Conservation (phyloP, 2,797 vertebrate genomes). For the Sebastes oblongus region DNA sequence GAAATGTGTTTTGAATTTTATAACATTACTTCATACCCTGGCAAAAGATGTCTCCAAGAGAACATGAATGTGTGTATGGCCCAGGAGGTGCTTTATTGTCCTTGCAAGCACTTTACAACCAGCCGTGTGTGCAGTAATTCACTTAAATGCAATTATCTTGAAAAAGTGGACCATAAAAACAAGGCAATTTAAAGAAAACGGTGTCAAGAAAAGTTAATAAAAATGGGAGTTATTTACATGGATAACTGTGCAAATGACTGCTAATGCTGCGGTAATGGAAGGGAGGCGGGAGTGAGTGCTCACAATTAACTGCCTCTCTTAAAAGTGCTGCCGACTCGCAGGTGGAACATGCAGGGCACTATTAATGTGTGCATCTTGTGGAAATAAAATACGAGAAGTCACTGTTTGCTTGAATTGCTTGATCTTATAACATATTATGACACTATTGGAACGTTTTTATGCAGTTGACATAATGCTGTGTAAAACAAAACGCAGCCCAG, state of each 20-base stretch:
- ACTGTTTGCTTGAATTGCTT: constrained; percentile 27
- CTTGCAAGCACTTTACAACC: constrained; percentile 72
- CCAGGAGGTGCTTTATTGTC: constrained; percentile 74
- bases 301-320: constrained; percentile 65
- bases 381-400: constrained; percentile 53
- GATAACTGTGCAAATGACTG: constrained; percentile 67
- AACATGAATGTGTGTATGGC: constrained; percentile 60
- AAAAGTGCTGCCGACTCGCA: constrained; percentile 62
- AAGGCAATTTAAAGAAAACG: constrained; percentile 68
- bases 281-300: constrained; percentile 40
- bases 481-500: constrained; percentile 21
- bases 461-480: constrained; percentile 13
- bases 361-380: constrained; percentile 32
- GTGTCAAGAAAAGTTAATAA: constrained; percentile 77
- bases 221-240: constrained; percentile 79
- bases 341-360: constrained; percentile 56
- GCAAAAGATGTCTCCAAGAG: constrained; percentile 69
- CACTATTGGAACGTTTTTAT: constrained; percentile 22
- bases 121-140: constrained; percentile 68
- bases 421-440: constrained; percentile 32
- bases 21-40: constrained; percentile 78
- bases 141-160: constrained; percentile 76
- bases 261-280: constrained; percentile 71
- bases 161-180: constrained; percentile 75
- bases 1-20: constrained; percentile 73